Conservation (phyloP, 2,888 invertebrate genomes). For the Cantharis rufa region DNA sequence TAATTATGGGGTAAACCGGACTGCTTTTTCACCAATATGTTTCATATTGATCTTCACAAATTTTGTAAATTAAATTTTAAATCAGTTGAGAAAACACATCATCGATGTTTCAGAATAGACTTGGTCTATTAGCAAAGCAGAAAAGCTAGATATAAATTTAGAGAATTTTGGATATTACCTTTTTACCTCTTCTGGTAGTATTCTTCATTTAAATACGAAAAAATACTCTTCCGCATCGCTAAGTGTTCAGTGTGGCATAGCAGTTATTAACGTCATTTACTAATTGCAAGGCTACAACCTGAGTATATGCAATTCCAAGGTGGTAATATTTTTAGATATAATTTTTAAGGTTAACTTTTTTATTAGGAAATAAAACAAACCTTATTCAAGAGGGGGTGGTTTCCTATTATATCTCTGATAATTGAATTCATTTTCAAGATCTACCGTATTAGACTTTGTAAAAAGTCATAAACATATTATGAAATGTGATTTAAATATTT, state of each 20-base stretch:
- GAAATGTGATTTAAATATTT: too few relatives aligned
- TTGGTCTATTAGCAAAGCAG: not conserved
- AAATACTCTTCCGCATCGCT: not conserved
- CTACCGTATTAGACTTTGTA: too few relatives aligned
- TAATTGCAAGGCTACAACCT: not conserved
- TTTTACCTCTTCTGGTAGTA: not conserved
- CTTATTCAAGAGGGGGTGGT: not conserved
- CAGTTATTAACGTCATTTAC: not conserved
- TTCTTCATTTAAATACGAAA: not conserved
- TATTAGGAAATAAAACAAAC: not conserved
- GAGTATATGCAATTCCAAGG: not conserved
- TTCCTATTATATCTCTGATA: not conserved
- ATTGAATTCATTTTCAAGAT: not conserved
- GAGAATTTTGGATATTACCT: not conserved
- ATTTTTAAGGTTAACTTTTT: not conserved
- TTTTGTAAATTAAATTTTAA: not conserved
- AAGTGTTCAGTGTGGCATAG: not conserved
- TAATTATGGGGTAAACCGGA: not conserved
- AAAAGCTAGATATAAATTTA: too few relatives aligned
- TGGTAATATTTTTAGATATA: not conserved
- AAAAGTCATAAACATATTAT: too few relatives aligned
- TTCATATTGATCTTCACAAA: not conserved
- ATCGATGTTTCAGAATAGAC: not conserved
- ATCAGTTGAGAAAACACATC: too few relatives aligned
- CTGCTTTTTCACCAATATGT: not conserved